These are phyloP conservation scores for Steatornis caripensis DNA, from an alignment of 2,113 vertebrate species.

Conservation along the genomic window DNA sequence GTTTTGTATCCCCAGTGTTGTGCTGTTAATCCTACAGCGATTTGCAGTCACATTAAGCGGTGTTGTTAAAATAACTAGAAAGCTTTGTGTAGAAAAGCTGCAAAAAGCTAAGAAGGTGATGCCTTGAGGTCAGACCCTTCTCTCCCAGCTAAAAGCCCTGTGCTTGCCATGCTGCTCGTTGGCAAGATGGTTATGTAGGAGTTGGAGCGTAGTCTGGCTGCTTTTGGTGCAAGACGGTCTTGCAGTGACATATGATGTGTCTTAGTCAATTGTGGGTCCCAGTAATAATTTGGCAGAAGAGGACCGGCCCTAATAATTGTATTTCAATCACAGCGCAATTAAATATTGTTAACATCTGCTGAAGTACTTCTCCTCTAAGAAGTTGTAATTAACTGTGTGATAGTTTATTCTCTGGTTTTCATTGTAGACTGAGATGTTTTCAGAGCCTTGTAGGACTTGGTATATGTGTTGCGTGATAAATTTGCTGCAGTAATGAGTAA, in stretches of 20 bases:
- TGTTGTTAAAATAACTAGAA: not conserved
- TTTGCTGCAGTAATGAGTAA: not conserved
- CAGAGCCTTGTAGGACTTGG: not conserved
- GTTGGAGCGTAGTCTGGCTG: not conserved
- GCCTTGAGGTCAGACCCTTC: not conserved
- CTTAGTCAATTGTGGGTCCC: not conserved
- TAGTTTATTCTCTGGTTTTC: not conserved
- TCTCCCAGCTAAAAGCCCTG: not conserved
- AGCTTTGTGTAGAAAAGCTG: not conserved
- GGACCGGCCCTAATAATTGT: not conserved
- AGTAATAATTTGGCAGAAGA: not conserved
- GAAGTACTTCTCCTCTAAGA: not conserved
- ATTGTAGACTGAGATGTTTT: not conserved
- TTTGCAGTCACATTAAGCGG: not conserved
- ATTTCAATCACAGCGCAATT: not conserved
- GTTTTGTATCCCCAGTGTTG: not conserved
- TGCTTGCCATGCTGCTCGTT: not conserved
- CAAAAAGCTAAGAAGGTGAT: not conserved
- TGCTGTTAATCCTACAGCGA: not conserved
- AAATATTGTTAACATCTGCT: not conserved
- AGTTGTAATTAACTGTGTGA: not conserved
- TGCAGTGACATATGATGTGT: not conserved
- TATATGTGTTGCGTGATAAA: not conserved
- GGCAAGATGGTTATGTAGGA: not conserved
- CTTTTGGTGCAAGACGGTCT: not conserved